Evolutionary conservation across 1,140 invertebrate genomes (phyloP), one percentile per base, ranked within the genome.

Genomic region (Cotesia glomerata): DNA sequence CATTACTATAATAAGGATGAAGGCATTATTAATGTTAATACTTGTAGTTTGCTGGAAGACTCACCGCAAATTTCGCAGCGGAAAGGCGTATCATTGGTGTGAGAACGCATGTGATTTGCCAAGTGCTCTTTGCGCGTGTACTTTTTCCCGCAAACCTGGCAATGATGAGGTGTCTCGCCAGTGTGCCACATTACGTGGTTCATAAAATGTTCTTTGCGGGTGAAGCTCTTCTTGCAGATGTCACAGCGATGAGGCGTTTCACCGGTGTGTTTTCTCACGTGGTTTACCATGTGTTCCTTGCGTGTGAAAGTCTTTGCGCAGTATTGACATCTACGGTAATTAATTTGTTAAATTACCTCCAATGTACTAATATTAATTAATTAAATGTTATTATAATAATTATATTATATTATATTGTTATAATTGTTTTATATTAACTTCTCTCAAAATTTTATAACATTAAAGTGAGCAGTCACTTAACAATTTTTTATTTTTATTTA

Each of bases 21-120:
- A 36, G 13, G 5, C 16, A 9, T 49, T 4, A 26, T 49, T 13
- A 3, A 34, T 8, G n/a, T n/a, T n/a, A 49, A 56, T 54, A 61
- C 64, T 16, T 35, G 63, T 52, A 36, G 26, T 3, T n/a, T n/a
- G n/a, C n/a, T n/a, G n/a, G n/a, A 26, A 26, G 51, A 84, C 82
- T 89, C 86, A 81, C 92, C 92, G 86, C 95, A 97, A 83, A 94
- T 92, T 84, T 94, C 92, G 85, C 93, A 95, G 77, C 92, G 89
- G 85, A 92, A 93, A 71, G 92, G 92, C 56, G 91, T 92, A 82
- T 96, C 95, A 77, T 95, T 95, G 72, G 95, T 97, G 81, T 94
- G 93, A 52, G 92, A 92, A 68, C 92, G 88, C 91, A 93, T 92
- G 84, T 93, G 92, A 84, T 93, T 93, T 72, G 91, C 89, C 78